Conservation (phyloP, 2,888 invertebrate genomes). For the Anthoptus insignis region DNA sequence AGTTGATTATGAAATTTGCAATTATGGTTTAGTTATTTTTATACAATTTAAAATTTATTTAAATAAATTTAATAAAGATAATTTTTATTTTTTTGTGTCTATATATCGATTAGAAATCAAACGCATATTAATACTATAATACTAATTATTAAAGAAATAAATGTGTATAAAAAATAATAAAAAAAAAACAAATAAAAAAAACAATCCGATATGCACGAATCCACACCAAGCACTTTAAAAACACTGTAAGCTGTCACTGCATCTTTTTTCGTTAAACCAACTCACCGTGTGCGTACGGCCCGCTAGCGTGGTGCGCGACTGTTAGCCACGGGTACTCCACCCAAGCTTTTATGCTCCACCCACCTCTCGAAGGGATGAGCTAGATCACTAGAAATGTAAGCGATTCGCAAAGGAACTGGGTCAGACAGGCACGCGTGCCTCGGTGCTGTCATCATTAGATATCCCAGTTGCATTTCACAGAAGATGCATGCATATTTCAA, state of each 20-base stretch:
- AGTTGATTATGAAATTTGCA: no score
- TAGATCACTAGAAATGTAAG: conserved; percentile 51
- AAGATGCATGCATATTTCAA: conserved; percentile 36
- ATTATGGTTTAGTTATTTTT: no score
- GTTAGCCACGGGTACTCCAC: conserved; percentile 55
- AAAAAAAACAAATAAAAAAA: neutral
- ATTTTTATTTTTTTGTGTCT: no score
- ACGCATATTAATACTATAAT: no score
- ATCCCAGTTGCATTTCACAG: conserved; percentile 26
- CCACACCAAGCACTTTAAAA: conserved; percentile 19
- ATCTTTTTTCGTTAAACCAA: conserved; percentile 46
- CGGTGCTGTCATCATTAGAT: conserved; percentile 21
- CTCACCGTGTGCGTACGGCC: conserved; percentile 81
- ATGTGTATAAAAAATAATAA: no score
- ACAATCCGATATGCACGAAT: conserved; percentile 15
- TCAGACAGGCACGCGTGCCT: conserved; percentile 40
- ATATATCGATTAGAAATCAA: no score
- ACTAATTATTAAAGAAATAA: no score
- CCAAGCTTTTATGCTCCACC: conserved; percentile 69
- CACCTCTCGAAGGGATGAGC: conserved; percentile 62
- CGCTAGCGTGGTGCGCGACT: conserved; percentile 76
- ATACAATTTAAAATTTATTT: no score
- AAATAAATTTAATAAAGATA: no score
- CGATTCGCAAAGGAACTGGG: conserved; percentile 56
- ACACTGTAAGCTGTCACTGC: conserved; percentile 24